These are phyloP conservation scores for Scopus umbretta DNA, from an alignment of 2,113 vertebrate species.

Conservation along the genomic window DNA sequence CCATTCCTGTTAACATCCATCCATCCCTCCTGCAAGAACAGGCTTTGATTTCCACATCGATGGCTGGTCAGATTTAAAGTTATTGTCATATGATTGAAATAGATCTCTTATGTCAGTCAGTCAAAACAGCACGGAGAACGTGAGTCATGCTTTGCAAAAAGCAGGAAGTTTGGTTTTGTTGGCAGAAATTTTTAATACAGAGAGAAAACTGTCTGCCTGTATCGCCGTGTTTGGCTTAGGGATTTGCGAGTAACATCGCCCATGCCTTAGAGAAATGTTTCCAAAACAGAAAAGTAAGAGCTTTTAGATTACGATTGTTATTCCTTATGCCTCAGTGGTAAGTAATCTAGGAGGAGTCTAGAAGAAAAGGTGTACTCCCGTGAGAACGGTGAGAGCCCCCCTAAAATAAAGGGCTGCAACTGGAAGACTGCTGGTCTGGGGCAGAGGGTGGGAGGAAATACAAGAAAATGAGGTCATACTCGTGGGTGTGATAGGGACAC, in stretches of 20 bases:
- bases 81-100: constrained; percentile 55
- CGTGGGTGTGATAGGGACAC: background rate
- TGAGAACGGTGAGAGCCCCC: background rate
- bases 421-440: background rate
- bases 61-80: constrained; percentile 17
- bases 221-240: background rate
- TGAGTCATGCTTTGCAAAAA: constrained; percentile 49
- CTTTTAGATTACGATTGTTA: background rate
- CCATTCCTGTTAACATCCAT: background rate
- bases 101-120: constrained; percentile 57
- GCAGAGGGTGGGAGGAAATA: background rate
- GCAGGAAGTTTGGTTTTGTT: constrained; percentile 42
- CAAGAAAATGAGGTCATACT: background rate
- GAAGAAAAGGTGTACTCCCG: background rate
- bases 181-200: background rate
- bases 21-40: constrained; percentile 7
- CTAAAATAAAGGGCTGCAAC: background rate
- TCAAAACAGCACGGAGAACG: constrained; percentile 25
- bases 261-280: background rate
- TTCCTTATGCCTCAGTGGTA: background rate
- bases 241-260: background rate
- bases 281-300: background rate
- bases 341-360: background rate
- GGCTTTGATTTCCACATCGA: constrained; percentile 44
- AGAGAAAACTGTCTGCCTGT: background rate